Evolutionary conservation across 2,113 vertebrate species (phyloP), one percentile per base, ranked within the genome.

Genomic region (Tinamus guttatus): DNA sequence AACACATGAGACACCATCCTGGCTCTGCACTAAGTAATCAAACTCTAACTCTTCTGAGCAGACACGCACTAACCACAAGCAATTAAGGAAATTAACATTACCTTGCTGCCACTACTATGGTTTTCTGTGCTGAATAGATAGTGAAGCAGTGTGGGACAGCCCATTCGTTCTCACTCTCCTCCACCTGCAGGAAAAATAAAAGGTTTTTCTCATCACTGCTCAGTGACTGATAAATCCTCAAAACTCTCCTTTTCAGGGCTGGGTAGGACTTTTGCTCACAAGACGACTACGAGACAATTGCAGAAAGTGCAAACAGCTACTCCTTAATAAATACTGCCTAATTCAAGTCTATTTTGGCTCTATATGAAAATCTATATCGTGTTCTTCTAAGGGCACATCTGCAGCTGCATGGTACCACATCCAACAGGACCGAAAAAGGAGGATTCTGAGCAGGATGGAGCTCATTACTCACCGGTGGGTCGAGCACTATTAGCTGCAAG

Each of bases 21-120:
- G 27, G 63, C 58, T 34, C 73, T 65, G 85, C 67, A 77, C 19
- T 38, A 13, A 36, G 12, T 7, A 21, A 56, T 9, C 1, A 0
- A 91, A 59, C 20, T 60, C 47, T 2, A 79, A 36, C 70, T 51
- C n/a, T 30, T 38, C 85, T 49, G 22, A 76, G 62, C 51, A 75
- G 7, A 24, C 9, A 65, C 14, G 40, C 30, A 20, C 11, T 49
- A 74, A 43, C 18, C 40, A 24, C 15, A 43, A 10, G 67, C 45
- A 76, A 14, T 0, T 7, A 6, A 54, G 49, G 54, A 67, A n/a
- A 58, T 67, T 0, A 21, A 24, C 0, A 4, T 95, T 96, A 99
- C 99, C 99, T 99, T 91, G 99, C 99, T 65, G 99, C 99, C 91
- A 99, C 99, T 28, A 99, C 98, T 1, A 99, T 96, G 41, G 99